Evolutionary conservation across 2,113 vertebrate species (phyloP).

Genomic region (Amphiprion percula): DNA sequence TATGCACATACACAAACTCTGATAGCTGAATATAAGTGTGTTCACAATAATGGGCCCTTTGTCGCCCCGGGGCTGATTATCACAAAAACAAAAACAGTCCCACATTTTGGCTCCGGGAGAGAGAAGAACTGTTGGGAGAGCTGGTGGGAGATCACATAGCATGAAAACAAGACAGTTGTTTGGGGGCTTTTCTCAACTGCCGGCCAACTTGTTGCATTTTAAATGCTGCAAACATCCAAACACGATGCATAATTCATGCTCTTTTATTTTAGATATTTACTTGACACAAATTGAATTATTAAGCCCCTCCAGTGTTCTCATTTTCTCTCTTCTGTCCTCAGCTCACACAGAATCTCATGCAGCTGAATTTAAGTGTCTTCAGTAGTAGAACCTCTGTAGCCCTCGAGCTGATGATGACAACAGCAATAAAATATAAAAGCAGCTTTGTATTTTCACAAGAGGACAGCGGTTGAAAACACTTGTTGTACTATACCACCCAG

Average conservation of each 20-base stretch:
- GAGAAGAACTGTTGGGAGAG: neutral
- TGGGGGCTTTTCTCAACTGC: neutral
- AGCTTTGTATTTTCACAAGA: neutral
- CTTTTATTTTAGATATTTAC: constrained; percentile 15
- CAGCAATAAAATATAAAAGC: neutral
- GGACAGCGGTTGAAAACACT: neutral
- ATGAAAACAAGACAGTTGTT: neutral
- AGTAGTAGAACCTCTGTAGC: neutral
- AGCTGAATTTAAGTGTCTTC: neutral
- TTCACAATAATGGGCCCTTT: neutral
- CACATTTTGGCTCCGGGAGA: neutral
- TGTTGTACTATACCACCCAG: neutral
- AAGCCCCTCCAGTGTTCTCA: neutral
- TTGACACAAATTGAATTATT: constrained; percentile 12
- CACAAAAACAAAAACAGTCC: neutral
- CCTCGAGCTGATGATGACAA: neutral
- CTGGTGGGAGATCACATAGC: neutral
- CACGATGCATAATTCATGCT: neutral
- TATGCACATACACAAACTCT: neutral
- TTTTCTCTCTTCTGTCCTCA: neutral
- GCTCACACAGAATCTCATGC: neutral
- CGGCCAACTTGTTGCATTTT: neutral
- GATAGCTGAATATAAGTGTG: neutral
- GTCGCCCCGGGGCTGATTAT: neutral
- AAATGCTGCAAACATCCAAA: constrained; percentile 15